phyloP scores from a whole-genome alignment of 1,140 invertebrate genomes.

The Pogonomyrmex californicus region DNA sequence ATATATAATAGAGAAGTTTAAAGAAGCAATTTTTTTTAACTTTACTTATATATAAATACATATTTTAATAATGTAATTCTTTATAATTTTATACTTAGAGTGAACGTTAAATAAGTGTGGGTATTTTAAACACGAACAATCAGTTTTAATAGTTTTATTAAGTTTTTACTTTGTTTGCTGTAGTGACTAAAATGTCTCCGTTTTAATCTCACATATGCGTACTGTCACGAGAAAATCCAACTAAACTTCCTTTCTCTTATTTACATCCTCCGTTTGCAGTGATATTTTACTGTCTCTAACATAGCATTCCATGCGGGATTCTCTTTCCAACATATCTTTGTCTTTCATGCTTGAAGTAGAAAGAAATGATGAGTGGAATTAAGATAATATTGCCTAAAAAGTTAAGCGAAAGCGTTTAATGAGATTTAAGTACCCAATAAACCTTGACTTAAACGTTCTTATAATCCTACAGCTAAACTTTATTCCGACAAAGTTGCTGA shows the following conservation, averaged over 20 bases:
- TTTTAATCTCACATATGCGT: slow-evolving; percentile 19
- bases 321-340: background rate
- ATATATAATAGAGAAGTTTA: background rate
- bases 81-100: background rate
- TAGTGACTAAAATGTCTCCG: background rate
- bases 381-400: slow-evolving; percentile 40
- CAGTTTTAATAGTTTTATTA: slow-evolving; percentile 28
- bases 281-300: slow-evolving; percentile 43
- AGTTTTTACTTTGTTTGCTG: slow-evolving; percentile 7
- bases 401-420: slow-evolving; percentile 43
- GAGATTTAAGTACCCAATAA: slow-evolving; percentile 53
- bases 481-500: background rate
- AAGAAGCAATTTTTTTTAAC: background rate
- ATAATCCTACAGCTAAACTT: slow-evolving; percentile 53
- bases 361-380: background rate
- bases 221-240: slow-evolving; percentile 32
- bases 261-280: slow-evolving; percentile 35
- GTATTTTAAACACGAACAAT: background rate
- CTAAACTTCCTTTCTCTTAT: slow-evolving; percentile 43
- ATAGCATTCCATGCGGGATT: background rate
- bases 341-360: background rate
- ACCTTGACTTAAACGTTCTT: slow-evolving; percentile 46
- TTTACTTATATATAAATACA: background rate
- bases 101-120: background rate
- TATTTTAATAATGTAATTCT: too few relatives aligned